Evolutionary conservation across 2,797 vertebrate genomes (phyloP).

Genomic region (Prionace glauca): DNA sequence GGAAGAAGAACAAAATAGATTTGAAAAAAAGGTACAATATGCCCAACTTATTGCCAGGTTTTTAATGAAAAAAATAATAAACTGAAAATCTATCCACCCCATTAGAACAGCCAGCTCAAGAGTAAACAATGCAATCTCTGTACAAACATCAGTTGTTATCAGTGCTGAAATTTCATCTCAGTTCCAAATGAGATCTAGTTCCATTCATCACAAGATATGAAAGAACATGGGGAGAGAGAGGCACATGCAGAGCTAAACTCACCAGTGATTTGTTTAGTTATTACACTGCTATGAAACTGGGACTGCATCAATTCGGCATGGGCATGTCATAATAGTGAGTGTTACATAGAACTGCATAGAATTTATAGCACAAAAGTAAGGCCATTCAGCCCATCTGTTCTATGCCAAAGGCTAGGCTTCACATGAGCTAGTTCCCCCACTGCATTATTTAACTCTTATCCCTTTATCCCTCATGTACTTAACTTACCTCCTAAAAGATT

Average conservation of each 20-base stretch:
- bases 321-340: background rate
- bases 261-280: background rate
- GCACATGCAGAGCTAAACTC: background rate
- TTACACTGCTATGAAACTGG: background rate
- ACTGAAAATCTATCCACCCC: background rate
- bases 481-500: background rate
- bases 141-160: background rate
- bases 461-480: background rate
- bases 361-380: background rate
- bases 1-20: background rate
- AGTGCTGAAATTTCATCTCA: background rate
- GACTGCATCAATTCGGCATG: background rate
- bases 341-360: background rate
- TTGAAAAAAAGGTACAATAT: constrained; percentile 5
- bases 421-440: background rate
- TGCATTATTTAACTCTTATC: background rate
- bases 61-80: background rate
- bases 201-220: background rate
- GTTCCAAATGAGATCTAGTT: background rate
- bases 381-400: background rate
- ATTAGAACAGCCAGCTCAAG: background rate
- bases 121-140: constrained; percentile 11
- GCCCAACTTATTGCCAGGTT: background rate
- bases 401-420: background rate
- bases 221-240: background rate